Base-by-base conservation (phyloP, 2,888 invertebrate species). In the Lacanobia wlatinum region DNA sequence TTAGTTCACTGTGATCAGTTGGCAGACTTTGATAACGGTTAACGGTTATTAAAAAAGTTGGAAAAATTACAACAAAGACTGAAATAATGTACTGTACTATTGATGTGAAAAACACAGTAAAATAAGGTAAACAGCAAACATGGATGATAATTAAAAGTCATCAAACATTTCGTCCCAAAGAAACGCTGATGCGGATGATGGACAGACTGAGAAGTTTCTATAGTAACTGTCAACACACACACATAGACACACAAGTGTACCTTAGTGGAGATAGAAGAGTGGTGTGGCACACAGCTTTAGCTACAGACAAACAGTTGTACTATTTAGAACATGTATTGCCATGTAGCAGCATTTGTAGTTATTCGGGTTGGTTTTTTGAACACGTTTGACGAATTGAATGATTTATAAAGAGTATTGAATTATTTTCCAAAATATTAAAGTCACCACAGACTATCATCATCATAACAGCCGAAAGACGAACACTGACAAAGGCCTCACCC, bases 271-370 rank as follows among this genome's bases (percentile, higher is more conserved):
- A 69, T 82, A 86, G 87, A 87, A 88, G 89, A 89, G 71, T 64
- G 94, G 90, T 79, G 94, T 87, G 82, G 84, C 91, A 92, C 91
- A 91, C 88, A 88, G 91, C 83, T 92, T 87, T 89, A 94, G 87
- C 94, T 94, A 92, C 81, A 77, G 76, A 77, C 56, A 81, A 78
- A 84, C 70, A 71, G 43, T 66, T 55, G 58, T 66, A 67, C 16
- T 72, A 52, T 65, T 81, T 62, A 82, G 56, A 74, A 77, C 21
- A 28, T n/a, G n/a, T n/a, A n/a, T n/a, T n/a, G n/a, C n/a, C n/a
- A n/a, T n/a, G n/a, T n/a, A n/a, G n/a, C n/a, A n/a, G 34, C 6
- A 34, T 34, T 34, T 34, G 34, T 34, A 34, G 34, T 34, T 34
- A 34, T 34, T 34, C 6, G 6, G 6, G 2, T 34, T 34, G 6